phyloP scores from a whole-genome alignment of 2,797 vertebrate species.

The Pseudochirops cupreus region DNA sequence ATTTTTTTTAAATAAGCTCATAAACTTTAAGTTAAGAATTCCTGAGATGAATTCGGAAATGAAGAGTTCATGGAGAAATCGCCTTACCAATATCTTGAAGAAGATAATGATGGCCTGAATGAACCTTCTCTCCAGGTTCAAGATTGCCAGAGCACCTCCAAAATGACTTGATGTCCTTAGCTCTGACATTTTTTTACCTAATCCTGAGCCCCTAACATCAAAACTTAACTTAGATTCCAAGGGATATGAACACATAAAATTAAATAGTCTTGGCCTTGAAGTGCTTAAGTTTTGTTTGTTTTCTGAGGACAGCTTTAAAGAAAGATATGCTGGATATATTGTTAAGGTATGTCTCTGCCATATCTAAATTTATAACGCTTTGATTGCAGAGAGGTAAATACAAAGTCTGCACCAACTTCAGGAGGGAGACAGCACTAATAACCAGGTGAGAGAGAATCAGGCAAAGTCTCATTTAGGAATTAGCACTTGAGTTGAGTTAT shows the following conservation, averaged over 20 bases:
- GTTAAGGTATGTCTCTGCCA: not conserved
- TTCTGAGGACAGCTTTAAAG: not conserved
- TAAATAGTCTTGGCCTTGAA: not conserved
- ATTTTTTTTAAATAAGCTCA: not conserved
- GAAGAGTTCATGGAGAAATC: not conserved
- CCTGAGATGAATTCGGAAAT: not conserved
- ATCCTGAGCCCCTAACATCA: not conserved
- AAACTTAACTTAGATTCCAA: not conserved
- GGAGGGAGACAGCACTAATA: not conserved
- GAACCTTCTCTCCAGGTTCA: not conserved
- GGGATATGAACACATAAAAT: not conserved
- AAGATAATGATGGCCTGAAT: not conserved
- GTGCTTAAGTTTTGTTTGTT: not conserved
- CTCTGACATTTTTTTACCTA: not conserved
- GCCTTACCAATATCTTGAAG: not conserved
- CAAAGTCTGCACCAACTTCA: not conserved
- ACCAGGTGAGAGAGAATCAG: not conserved
- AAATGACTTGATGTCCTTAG: not conserved
- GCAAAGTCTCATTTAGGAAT: not conserved
- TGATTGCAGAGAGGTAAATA: not conserved
- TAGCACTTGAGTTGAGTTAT: not conserved
- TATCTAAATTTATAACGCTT: not conserved
- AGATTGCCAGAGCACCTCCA: not conserved
- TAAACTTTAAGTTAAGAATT: not conserved
- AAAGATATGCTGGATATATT: not conserved